phyloP scores from a whole-genome alignment of 2,113 vertebrate genomes.

The Prionailurus viverrinus region DNA sequence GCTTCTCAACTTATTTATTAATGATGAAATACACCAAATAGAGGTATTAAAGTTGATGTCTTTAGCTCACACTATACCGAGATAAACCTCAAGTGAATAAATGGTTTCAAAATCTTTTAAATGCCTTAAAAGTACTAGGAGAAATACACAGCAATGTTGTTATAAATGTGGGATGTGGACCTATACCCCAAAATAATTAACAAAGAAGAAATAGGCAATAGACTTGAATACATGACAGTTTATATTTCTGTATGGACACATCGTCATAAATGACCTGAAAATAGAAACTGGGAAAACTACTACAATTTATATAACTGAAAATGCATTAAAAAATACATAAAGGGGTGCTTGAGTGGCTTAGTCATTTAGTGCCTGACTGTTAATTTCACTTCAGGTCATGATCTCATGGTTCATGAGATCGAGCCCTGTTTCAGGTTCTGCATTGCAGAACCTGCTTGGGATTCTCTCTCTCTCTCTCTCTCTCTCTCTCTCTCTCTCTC shows the following conservation, averaged over 20 bases:
- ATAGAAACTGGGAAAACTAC: neutral
- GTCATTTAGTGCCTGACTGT: too few relatives aligned
- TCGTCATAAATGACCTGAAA: neutral
- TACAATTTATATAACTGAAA: neutral
- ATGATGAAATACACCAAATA: neutral
- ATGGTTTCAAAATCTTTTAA: neutral
- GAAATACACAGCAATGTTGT: neutral
- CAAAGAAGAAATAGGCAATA: neutral
- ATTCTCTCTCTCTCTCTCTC: too few relatives aligned
- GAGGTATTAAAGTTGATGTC: neutral
- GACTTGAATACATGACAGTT: neutral
- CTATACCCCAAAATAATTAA: neutral
- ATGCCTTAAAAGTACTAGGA: neutral
- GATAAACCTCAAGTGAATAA: neutral
- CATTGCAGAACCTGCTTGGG: too few relatives aligned
- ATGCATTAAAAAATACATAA: neutral
- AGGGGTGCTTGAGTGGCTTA: too few relatives aligned
- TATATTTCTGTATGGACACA: neutral
- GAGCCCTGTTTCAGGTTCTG: too few relatives aligned
- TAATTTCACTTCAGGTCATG: too few relatives aligned
- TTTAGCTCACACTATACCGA: neutral
- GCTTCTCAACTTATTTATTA: neutral
- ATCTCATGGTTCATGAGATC: too few relatives aligned
- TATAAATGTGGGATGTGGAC: neutral
- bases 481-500: too few relatives aligned